Conservation (phyloP, 2,888 invertebrate genomes). For the Therioaphis trifolii region DNA sequence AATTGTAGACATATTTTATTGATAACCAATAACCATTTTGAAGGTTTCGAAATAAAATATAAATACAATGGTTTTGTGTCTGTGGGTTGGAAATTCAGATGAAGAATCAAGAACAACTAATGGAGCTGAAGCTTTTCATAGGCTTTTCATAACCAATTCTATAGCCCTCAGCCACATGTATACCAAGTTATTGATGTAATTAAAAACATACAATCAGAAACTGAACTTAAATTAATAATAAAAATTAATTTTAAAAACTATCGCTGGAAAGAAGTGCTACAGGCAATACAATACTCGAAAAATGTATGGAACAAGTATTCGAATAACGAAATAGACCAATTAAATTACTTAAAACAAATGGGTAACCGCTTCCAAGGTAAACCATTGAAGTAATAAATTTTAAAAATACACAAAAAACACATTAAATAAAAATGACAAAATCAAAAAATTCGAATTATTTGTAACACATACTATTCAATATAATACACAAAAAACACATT, state of each 20-base stretch:
- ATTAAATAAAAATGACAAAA: neutral
- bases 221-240: neutral
- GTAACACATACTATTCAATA: no score
- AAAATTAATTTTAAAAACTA: neutral
- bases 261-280: neutral
- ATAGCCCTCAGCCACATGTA: neutral
- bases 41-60: no score
- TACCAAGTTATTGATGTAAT: neutral
- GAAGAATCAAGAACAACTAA: neutral
- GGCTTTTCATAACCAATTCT: neutral
- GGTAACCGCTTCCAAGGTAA: conserved; percentile 2
- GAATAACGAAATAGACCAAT: conserved; percentile 8
- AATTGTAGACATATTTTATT: no score
- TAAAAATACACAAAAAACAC: no score
- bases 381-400: neutral
- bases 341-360: conserved; percentile 1
- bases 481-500: no score
- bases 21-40: no score
- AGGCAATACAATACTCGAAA: neutral
- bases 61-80: no score
- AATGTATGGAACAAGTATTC: neutral
- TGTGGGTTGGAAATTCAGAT: conserved; percentile 1
- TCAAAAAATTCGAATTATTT: no score
- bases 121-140: conserved; percentile 12
- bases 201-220: conserved; percentile 6